These are phyloP conservation scores for Drosophila kanekoi DNA, from an alignment of 2,888 invertebrate species.

Conservation along the genomic window DNA sequence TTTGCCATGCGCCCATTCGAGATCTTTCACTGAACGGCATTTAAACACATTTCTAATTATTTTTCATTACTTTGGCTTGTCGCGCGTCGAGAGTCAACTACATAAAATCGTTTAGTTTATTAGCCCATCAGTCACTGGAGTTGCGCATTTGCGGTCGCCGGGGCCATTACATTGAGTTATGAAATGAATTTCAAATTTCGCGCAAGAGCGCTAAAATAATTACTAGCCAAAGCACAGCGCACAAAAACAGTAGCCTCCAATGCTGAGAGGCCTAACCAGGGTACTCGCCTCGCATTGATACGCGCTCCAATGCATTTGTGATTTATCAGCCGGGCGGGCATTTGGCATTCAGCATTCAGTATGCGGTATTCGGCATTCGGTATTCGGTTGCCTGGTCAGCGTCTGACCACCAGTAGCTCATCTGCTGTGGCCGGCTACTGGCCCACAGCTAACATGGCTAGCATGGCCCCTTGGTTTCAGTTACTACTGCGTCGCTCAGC, in stretches of 20 bases:
- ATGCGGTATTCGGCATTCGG: slow-evolving; percentile 18
- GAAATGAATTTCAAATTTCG: slow-evolving; percentile 81
- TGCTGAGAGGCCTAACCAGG: slow-evolving; percentile 22
- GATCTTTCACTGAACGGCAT: slow-evolving; percentile 49
- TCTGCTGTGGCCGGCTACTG: slow-evolving; percentile 62
- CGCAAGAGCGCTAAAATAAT: slow-evolving; percentile 76
- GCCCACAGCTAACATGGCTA: slow-evolving; percentile 50
- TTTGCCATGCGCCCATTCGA: slow-evolving; percentile 8
- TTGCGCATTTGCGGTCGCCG: slow-evolving; percentile 72
- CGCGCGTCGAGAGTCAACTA: slow-evolving; percentile 57
- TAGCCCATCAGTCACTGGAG: slow-evolving; percentile 78
- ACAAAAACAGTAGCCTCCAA: slow-evolving; percentile 53
- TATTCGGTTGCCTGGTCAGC: slow-evolving; percentile 32
- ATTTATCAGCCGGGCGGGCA: slow-evolving; percentile 70
- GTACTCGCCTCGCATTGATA: slow-evolving; percentile 63
- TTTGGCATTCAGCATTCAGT: slow-evolving; percentile 32
- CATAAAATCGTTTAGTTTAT: slow-evolving; percentile 80
- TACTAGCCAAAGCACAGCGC: slow-evolving; percentile 53
- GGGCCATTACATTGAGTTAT: slow-evolving; percentile 76
- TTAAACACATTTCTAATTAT: slow-evolving; percentile 75
- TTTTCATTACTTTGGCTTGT: slow-evolving; percentile 75
- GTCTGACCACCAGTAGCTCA: slow-evolving; percentile 67
- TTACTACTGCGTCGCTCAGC: slow-evolving; percentile 60
- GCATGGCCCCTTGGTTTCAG: slow-evolving; percentile 54
- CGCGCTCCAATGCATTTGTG: slow-evolving; percentile 74